Evolutionary conservation across 2,113 vertebrate genomes (phyloP).

Genomic region (Mohoua ochrocephala): DNA sequence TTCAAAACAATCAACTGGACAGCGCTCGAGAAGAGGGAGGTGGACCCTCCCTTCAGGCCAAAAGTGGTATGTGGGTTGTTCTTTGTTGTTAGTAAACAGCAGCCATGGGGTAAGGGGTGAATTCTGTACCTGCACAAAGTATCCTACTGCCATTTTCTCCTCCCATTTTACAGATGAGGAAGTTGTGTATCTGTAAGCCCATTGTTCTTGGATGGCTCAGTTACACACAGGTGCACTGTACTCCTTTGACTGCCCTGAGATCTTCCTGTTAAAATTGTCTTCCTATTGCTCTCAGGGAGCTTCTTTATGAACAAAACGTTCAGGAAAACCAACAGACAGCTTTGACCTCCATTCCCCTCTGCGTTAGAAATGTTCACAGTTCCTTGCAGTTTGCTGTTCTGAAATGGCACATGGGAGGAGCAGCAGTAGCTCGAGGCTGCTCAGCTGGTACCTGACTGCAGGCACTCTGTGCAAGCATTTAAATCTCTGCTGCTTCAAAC

Average conservation of each 20-base stretch:
- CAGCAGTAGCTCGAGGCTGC: not conserved
- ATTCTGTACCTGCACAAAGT: not conserved
- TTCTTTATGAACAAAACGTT: not conserved
- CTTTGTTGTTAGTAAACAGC: not conserved
- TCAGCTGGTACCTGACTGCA: not conserved
- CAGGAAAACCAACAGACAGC: not conserved
- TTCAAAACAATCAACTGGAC: conserved; percentile 93
- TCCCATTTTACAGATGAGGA: not conserved
- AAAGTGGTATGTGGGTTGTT: conserved; percentile 85
- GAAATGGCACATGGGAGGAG: not conserved
- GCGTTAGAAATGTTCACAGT: not conserved
- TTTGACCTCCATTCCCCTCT: not conserved
- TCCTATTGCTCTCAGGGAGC: not conserved
- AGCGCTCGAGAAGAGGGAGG: conserved; percentile 81
- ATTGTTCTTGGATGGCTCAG: not conserved
- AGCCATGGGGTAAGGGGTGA: not conserved
- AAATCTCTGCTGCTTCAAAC: not conserved
- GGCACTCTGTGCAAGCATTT: not conserved
- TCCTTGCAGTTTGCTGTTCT: not conserved
- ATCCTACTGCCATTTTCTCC: not conserved
- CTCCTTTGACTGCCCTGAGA: not conserved
- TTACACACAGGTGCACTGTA: not conserved
- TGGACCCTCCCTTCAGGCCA: conserved; percentile 92
- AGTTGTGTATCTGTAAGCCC: not conserved
- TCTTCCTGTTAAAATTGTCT: not conserved